Evolutionary conservation across 2,797 vertebrate genomes (phyloP).

Genomic region (Galago senegalensis): DNA sequence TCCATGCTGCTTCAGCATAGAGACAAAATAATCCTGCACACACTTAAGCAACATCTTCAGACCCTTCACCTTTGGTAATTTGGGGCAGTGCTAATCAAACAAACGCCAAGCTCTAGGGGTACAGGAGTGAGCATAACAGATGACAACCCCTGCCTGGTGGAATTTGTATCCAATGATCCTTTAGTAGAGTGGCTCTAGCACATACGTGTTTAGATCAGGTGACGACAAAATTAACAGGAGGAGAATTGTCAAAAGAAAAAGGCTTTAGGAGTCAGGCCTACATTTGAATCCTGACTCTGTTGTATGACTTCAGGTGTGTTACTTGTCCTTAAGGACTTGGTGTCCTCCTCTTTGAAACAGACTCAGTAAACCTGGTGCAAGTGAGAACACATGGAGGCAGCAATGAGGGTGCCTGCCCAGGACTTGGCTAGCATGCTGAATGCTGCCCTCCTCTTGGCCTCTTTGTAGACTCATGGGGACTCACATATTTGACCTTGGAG

Average conservation of each 20-base stretch:
- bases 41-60: not conserved
- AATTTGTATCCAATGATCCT: not conserved
- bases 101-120: too few relatives aligned
- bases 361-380: fast-evolving
- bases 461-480: fast-evolving
- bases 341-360: not conserved
- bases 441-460: not conserved
- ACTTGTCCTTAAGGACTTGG: not conserved
- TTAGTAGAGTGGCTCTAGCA: not conserved
- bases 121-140: fast-evolving
- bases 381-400: fast-evolving
- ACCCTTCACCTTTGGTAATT: fast-evolving
- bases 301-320: not conserved
- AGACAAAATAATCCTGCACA: not conserved
- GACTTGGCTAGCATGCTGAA: fast-evolving
- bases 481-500: not conserved
- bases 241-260: not conserved
- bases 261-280: not conserved
- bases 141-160: too few relatives aligned
- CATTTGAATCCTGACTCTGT: not conserved
- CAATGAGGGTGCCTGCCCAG: not conserved
- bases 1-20: not conserved
- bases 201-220: not conserved
- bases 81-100: too few relatives aligned
- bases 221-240: not conserved